phyloP scores from a whole-genome alignment of 2,888 invertebrate genomes.

The Idaea straminata region DNA sequence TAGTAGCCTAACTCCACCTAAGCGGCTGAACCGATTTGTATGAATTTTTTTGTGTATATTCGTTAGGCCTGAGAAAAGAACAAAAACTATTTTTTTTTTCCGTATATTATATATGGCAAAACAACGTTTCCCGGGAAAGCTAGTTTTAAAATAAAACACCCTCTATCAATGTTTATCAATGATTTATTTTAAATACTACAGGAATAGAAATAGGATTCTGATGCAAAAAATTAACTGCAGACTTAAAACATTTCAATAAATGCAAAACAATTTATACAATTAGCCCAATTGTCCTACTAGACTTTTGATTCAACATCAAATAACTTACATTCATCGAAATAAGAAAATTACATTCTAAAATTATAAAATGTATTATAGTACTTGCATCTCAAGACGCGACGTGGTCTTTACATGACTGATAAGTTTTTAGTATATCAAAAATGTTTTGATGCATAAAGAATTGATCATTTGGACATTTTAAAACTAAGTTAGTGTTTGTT shows the following conservation, averaged over 20 bases:
- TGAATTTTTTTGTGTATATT: too few species aligned
- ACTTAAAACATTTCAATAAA: neutral
- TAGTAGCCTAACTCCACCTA: too few species aligned
- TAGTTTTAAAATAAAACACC: conserved; percentile 2
- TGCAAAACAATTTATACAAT: neutral
- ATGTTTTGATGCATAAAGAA: too few species aligned
- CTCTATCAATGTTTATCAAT: conserved; percentile 12
- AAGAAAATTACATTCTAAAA: neutral
- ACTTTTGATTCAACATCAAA: conserved; percentile 3
- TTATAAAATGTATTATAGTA: neutral
- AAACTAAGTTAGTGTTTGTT: too few species aligned
- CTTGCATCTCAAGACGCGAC: neutral
- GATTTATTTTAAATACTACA: conserved; percentile 8
- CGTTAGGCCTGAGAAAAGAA: too few species aligned
- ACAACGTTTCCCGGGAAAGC: too few species aligned
- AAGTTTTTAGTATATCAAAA: too few species aligned
- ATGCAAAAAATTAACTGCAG: neutral
- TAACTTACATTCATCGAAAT: conserved; percentile 1
- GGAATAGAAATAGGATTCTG: conserved; percentile 1
- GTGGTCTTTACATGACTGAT: neutral
- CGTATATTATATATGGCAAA: too few species aligned
- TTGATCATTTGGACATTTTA: too few species aligned
- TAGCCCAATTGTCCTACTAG: neutral
- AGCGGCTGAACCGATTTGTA: too few species aligned
- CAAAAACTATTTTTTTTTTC: too few species aligned